Base-by-base conservation (phyloP, 2,113 vertebrate genomes). In the Megaceryle maxima region DNA sequence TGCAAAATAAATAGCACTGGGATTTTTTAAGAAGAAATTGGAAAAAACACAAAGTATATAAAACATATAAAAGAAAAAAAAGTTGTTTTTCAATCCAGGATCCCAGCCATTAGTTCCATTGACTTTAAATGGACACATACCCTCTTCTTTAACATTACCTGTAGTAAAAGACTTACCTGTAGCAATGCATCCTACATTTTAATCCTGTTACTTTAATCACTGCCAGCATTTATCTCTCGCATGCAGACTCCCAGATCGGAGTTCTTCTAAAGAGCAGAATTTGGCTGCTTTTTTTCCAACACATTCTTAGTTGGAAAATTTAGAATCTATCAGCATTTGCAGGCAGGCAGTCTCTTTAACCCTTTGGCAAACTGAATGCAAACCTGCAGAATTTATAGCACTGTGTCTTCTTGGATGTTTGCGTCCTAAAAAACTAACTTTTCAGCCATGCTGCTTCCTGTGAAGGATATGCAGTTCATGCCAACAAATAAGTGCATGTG, bases 151-250 rank as follows among this genome's bases (percentile, higher is more conserved):
- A 90, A 20, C 84, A 25, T 95, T 95, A 91, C 92, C 84, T 94
- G 33, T 57, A 83, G 87, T 92, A 87, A 93, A 84, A 93, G 82
- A 83, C 37, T 94, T 91, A 97, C 95, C 97, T 97, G 68, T 82
- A 90, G 93, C 64, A 87, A 51, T 76, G 78, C 83, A 89, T 94
- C 85, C 93, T 97, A 77, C 43, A 43, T 94, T 96, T 97, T 98
- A 98, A 98, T 98, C 98, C 98, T 97, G 96, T 98, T 97, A 97
- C 76, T 98, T 97, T 98, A 98, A 98, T 98, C 98, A 83, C 97
- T 98, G 97, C 96, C 97, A 97, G 97, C 95, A 97, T 97, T 99
- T 99, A 99, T 99, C 99, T 99, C 98, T 93, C 94, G 95, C 95
- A 94, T 97, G 97, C 98, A 99, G 98, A 96, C 97, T 94, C 88